Conservation (phyloP, 2,888 invertebrate species). For the Tinea trinotella region DNA sequence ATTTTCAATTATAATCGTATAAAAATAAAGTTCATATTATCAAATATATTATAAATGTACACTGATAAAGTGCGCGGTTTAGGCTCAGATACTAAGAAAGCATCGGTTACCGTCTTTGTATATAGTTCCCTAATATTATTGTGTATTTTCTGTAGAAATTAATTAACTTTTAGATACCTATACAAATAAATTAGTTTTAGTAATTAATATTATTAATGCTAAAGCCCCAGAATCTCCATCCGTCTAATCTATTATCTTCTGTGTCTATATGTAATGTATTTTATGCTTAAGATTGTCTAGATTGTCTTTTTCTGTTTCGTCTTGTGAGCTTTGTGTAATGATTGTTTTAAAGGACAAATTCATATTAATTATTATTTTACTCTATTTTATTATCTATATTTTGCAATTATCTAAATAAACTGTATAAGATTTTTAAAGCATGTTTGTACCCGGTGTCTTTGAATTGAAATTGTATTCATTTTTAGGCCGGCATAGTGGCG, state of each 20-base stretch:
- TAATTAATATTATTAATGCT: slow-evolving; percentile 43
- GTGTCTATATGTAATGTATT: slow-evolving; percentile 43
- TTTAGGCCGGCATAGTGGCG: no score
- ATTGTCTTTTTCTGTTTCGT: not conserved
- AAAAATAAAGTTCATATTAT: no score
- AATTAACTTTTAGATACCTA: not conserved
- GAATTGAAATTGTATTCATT: no score
- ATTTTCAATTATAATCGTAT: no score
- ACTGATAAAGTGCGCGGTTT: not conserved
- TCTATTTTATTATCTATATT: no score
- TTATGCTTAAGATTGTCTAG: slow-evolving; percentile 9
- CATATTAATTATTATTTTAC: no score
- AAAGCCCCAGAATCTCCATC: slow-evolving; percentile 74
- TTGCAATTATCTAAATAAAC: no score
- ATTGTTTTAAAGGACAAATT: not conserved
- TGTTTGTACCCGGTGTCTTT: no score
- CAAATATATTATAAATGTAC: no score
- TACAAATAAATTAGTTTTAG: not conserved
- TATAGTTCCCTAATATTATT: not conserved
- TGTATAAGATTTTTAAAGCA: no score
- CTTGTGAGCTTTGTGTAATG: not conserved
- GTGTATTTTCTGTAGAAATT: not conserved
- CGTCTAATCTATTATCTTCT: slow-evolving; percentile 68
- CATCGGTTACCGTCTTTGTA: not conserved
- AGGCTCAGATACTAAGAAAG: not conserved